Evolutionary conservation across 1,140 invertebrate genomes (phyloP).

Genomic region (Druon quercuslanigerum): DNA sequence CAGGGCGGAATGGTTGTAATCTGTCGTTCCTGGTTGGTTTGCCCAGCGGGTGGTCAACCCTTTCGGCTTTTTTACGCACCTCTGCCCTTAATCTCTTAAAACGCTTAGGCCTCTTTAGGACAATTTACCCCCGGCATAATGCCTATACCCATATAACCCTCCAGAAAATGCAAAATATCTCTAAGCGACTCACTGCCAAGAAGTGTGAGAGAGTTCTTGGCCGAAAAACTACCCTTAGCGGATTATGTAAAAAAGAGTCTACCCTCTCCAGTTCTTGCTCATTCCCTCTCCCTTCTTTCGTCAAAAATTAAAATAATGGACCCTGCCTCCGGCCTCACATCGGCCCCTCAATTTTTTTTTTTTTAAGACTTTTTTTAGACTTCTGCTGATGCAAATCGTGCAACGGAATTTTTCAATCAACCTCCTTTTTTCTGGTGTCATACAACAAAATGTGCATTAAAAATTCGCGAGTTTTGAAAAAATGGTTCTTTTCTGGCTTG

Average conservation of each 20-base stretch:
- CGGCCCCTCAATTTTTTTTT: constrained; percentile 47
- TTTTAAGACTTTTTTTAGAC: constrained; percentile 31
- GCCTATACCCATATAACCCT: constrained; percentile 30
- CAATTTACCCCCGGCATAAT: constrained; percentile 62
- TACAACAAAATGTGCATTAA: too few relatives aligned
- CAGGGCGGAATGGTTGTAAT: constrained; percentile 45
- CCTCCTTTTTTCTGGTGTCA: too few relatives aligned
- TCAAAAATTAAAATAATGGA: constrained; percentile 71
- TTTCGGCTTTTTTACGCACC: constrained; percentile 63
- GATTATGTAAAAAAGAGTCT: constrained; percentile 66
- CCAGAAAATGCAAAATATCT: constrained; percentile 65
- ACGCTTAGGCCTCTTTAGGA: constrained; percentile 66
- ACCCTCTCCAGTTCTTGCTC: constrained; percentile 27
- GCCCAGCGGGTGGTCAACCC: constrained; percentile 67
- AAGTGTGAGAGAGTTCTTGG: constrained; percentile 54
- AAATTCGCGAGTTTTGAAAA: too few relatives aligned
- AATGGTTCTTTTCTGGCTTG: too few relatives aligned
- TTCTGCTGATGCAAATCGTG: constrained; percentile 22
- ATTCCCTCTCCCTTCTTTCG: constrained; percentile 33
- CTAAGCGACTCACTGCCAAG: constrained; percentile 25
- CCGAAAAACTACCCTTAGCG: constrained; percentile 60
- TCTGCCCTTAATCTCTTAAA: constrained; percentile 64
- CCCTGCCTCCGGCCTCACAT: constrained; percentile 46
- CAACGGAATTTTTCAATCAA: not conserved
- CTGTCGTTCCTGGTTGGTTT: constrained; percentile 53